Base-by-base conservation (phyloP, 1,140 invertebrate species). In the Brachionus koreanus region DNA sequence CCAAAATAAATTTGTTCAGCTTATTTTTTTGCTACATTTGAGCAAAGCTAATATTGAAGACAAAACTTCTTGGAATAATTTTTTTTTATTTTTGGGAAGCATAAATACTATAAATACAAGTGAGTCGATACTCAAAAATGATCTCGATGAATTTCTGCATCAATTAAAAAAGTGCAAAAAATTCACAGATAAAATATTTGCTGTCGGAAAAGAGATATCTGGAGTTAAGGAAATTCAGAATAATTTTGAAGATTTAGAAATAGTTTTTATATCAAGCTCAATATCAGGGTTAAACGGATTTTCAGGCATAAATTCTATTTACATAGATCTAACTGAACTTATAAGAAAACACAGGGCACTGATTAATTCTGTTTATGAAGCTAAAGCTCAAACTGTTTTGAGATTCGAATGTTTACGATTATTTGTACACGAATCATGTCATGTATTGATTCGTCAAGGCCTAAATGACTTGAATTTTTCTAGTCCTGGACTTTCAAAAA, bases 381-480 rank as follows among this genome's bases (percentile, higher is more conserved):
- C 49, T 25, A 57, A 57, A 57, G 49, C 49, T 57, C 49, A 7
- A 57, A 57, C 1, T 57, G 49, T 57, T 4, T 0, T 25, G 19
- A 57, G 19, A 57, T 57, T 57, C 19, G 49, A 57, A 57, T 57
- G 49, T 16, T 57, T 57, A 57, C 19, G 49, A 57, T 57, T 57
- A 57, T 57, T 57, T 57, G 49, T 57, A 19, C 49, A 57, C 49
- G 49, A 57, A 57, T 57, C 49, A 57, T 57, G 49, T 7, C 49
- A 57, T 16, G 49, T 57, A 1, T 57, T 57, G 49, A 57, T 57
- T 57, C 49, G 19, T 57, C n/a, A 57, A 1, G 9, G 49, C 16
- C 49, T 57, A 57, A 57, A 57, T 57, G 49, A 57, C 49, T 57
- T 57, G 49, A 57, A 57, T 57, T 19, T 57, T 57, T 57, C 49